A percentile compares a stretch with the other conserved stretches of the same genome.
phyloP scores from a whole-genome alignment of 2,797 vertebrate genomes.

The Geotrypetes seraphini region DNA sequence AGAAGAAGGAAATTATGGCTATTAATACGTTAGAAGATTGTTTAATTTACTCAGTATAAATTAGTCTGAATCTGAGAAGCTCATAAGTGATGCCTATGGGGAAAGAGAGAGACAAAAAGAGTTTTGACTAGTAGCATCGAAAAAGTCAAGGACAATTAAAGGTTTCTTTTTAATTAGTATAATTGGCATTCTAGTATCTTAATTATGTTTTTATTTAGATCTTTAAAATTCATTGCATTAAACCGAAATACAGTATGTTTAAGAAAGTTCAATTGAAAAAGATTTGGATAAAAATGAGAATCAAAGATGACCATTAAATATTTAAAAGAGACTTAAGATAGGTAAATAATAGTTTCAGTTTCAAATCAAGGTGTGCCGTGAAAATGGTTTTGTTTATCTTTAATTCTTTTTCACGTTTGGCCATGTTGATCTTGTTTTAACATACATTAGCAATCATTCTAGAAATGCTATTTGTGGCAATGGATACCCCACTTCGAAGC shows the following conservation, averaged over 20 bases:
- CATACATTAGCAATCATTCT: no score
- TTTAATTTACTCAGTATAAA: slow-evolving; percentile 56
- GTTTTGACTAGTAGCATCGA: slow-evolving; percentile 43
- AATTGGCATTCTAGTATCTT: slow-evolving; percentile 10
- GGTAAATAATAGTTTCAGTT: no score
- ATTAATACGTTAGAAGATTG: slow-evolving; percentile 47
- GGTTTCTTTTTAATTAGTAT: slow-evolving; percentile 27
- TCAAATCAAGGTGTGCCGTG: no score
- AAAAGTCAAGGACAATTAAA: slow-evolving; percentile 31
- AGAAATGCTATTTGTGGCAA: no score
- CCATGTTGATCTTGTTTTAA: no score
- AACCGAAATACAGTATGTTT: neutral
- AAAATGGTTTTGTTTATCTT: no score
- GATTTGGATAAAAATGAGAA: neutral
- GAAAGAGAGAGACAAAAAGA: no score
- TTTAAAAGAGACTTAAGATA: no score
- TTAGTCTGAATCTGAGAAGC: slow-evolving; percentile 34
- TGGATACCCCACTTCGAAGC: no score
- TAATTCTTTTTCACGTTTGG: no score
- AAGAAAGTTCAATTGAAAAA: slow-evolving; percentile 2
- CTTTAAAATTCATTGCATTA: slow-evolving; percentile 11
- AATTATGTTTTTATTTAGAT: slow-evolving; percentile 10
- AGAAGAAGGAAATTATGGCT: slow-evolving; percentile 50
- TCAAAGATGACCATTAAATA: no score
- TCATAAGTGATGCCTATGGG: slow-evolving; percentile 38